These are phyloP conservation scores for Barypeithes pellucidus DNA, from an alignment of 2,888 invertebrate genomes.

Conservation along the genomic window DNA sequence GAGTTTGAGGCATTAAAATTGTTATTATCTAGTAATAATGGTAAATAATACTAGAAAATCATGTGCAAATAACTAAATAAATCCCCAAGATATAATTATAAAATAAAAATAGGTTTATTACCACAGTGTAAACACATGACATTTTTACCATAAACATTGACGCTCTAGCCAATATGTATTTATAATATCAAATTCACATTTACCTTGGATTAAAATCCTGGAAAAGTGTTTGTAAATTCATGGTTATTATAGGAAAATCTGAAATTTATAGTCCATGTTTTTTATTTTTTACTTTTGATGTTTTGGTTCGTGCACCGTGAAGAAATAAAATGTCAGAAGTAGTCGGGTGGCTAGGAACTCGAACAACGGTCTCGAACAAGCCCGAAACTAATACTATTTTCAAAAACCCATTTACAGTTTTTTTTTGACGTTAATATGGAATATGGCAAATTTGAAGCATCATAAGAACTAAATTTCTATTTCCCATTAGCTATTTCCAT, in stretches of 20 bases:
- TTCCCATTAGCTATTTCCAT: too few species aligned
- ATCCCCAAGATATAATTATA: neutral
- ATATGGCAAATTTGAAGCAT: too few species aligned
- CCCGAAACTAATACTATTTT: too few species aligned
- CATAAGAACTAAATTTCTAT: too few species aligned
- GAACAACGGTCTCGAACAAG: too few species aligned
- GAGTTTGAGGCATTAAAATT: too few species aligned
- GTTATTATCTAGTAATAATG: conserved; percentile 32
- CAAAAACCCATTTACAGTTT: too few species aligned
- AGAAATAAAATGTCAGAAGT: neutral
- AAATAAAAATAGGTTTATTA: neutral
- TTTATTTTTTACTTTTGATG: conserved; percentile 15
- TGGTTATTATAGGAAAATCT: conserved; percentile 66
- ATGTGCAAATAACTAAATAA: conserved; percentile 39
- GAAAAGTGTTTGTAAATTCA: conserved; percentile 92
- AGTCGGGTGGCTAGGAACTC: neutral
- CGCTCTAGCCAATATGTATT: neutral
- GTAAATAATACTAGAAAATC: conserved; percentile 40
- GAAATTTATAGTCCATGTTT: conserved; percentile 36
- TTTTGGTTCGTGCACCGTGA: conserved; percentile 4
- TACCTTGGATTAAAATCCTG: conserved; percentile 95
- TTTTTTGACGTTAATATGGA: too few species aligned
- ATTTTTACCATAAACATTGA: neutral
- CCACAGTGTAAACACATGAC: neutral
- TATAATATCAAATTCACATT: conserved; percentile 5